Evolutionary conservation across 2,113 vertebrate genomes (phyloP), one percentile per base, ranked within the genome.

Genomic region (Python bivittatus): DNA sequence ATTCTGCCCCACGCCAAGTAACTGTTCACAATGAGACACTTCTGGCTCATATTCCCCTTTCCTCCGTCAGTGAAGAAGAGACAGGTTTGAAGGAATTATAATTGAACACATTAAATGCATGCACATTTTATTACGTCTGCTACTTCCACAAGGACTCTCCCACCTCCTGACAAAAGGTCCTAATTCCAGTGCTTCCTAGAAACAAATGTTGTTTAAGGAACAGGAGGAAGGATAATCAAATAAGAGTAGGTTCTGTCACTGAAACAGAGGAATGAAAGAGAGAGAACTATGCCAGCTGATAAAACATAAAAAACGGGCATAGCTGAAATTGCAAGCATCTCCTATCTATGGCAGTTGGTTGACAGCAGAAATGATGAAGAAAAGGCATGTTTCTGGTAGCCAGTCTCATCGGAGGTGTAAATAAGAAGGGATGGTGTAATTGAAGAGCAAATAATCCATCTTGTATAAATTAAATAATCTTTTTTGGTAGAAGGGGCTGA

Each of bases 381-480:
- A 95, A 20, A 38, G 92, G 89, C 54, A 15, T 27, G 0, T 68
- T 94, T 88, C 23, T 88, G 17, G 54, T 20, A 8, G 58, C 92
- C 83, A 54, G 23, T 57, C 96, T 98, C 97, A 98, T 83, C 92
- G 97, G 88, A 99, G 97, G 93, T 95, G 98, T 94, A 99, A 97
- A 96, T 99, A 99, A 0, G 98, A 95, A 2, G 99, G 99, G 15
- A 97, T 96, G 0, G 99, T 98, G 96, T 99, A 99, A 96, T 99
- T 99, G 94, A 99, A 99, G 88, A 99, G 98, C 95, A 99, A 97
- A 94, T 99, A 99, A 97, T 99, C 99, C 99, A 99, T 99, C 94
- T 98, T 98, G 94, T 99, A 99, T 93, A 99, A 98, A 96, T 99
- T 98, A 94, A 98, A 99, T 60, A 99, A 98, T 95, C 98, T 98